Evolutionary conservation across 2,113 vertebrate genomes (phyloP), one percentile per base, ranked within the genome.

Genomic region (Proteles cristata): DNA sequence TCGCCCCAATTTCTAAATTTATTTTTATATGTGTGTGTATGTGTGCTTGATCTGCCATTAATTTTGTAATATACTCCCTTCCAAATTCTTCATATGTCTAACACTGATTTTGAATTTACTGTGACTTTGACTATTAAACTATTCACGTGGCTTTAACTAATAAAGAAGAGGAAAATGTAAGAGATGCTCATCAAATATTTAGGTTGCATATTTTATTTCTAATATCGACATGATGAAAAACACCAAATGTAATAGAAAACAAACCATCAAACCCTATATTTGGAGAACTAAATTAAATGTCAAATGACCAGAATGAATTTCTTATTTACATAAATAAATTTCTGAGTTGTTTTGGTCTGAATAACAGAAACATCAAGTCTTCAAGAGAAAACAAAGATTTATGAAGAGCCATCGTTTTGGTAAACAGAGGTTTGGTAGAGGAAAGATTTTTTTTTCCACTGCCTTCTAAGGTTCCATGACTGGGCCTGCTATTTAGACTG

Each of bases 41-140:
- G 45, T 71, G 7, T 84, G 11, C 25, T 91, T 82, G n/a, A 90
- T 85, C 26, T 93, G 2, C 35, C 11, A 66, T 11, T 50, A 19
- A 14, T 17, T 82, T 0, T 66, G 4, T 84, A 66, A 79, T 23
- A 68, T 89, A 89, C 50, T 80, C 21, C 65, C 58, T 92, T 86
- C 11, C 43, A 81, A 69, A 87, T 25, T 28, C 19, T 43, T 33
- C 26, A 1, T 77, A 71, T 43, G 4, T 74, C 28, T 94, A 71
- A 63, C 16, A 74, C 6, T 66, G 4, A 93, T 53, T 96, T 55
- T 93, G 61, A 92, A 94, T 84, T 97, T 84, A 81, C 61, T 95
- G 7, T 9, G 6, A 88, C 21, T 82, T 88, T 96, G 86, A 43
- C 7, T 77, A 9, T 58, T 86, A 71, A 85, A n/a, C 55, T 69